These are phyloP conservation scores for Clostera curtula DNA, from an alignment of 2,888 invertebrate genomes.

Conservation along the genomic window DNA sequence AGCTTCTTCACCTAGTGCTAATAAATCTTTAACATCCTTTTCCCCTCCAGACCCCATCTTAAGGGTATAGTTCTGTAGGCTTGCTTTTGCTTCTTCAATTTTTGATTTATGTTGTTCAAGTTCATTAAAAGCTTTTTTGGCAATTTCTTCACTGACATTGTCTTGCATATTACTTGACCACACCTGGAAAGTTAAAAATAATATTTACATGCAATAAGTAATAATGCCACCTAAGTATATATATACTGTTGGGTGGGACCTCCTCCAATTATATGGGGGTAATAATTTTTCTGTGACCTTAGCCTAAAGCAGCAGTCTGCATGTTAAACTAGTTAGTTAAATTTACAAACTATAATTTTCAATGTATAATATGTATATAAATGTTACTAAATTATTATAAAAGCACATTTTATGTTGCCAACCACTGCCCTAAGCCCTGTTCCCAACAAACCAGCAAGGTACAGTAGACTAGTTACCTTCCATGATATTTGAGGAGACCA, in stretches of 20 bases:
- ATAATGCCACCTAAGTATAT: not conserved
- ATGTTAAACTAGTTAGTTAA: too few species aligned
- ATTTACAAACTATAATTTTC: too few species aligned
- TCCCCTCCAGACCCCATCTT: constrained; percentile 27
- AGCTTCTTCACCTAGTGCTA: constrained; percentile 79
- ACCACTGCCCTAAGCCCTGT: too few species aligned
- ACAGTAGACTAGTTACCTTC: too few species aligned
- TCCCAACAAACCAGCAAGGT: too few species aligned
- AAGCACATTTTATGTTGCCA: too few species aligned
- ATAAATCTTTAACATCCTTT: constrained; percentile 76
- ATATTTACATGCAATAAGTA: constrained; percentile 3
- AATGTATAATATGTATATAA: too few species aligned
- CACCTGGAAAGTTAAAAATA: constrained; percentile 30
- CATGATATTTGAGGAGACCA: too few species aligned
- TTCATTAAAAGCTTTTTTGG: constrained; percentile 68
- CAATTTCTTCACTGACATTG: constrained; percentile 59
- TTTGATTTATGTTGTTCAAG: constrained; percentile 75
- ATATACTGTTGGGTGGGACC: too few species aligned
- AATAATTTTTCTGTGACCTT: not conserved
- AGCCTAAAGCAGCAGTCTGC: too few species aligned
- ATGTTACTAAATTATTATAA: too few species aligned
- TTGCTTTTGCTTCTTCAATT: constrained; percentile 76
- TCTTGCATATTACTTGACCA: constrained; percentile 47
- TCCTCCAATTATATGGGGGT: too few species aligned
- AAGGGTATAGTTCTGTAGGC: constrained; percentile 64